Evolutionary conservation across 2,888 invertebrate genomes (phyloP).

Genomic region (Pristionchus exspectatus): DNA sequence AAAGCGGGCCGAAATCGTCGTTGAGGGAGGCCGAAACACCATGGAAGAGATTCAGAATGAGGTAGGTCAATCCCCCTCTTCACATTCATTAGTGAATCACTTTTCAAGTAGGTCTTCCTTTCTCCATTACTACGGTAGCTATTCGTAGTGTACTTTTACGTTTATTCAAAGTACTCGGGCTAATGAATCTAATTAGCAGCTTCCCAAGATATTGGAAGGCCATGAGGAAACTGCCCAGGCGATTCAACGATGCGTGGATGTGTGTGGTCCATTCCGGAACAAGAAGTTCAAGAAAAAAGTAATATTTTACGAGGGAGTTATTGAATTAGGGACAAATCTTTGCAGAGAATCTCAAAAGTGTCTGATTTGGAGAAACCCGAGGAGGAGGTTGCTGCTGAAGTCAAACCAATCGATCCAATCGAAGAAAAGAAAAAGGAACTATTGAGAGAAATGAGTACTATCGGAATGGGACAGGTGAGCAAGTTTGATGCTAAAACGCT

Average conservation of each 20-base stretch:
- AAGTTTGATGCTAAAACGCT: neutral
- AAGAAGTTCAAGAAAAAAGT: constrained; percentile 42
- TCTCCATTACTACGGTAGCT: no score
- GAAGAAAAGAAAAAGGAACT: constrained; percentile 46
- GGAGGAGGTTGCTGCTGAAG: neutral
- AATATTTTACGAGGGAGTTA: neutral
- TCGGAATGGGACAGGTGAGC: constrained; percentile 35
- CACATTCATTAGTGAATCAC: neutral
- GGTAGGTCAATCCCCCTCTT: neutral
- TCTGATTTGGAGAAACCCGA: neutral
- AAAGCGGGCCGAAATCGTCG: neutral
- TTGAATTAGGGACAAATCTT: no score
- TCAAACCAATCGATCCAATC: constrained; percentile 18
- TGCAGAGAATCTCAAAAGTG: neutral
- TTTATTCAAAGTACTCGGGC: neutral
- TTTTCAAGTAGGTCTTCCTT: neutral
- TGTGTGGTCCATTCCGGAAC: neutral
- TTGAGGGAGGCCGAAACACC: neutral
- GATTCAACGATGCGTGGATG: constrained; percentile 13
- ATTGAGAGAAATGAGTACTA: constrained; percentile 29
- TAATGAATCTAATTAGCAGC: neutral
- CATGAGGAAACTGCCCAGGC: neutral
- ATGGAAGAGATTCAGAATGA: constrained; percentile 35
- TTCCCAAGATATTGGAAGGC: neutral
- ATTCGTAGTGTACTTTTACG: no score